Conservation (phyloP, 2,797 vertebrate genomes). For the Neostethus bicornis region DNA sequence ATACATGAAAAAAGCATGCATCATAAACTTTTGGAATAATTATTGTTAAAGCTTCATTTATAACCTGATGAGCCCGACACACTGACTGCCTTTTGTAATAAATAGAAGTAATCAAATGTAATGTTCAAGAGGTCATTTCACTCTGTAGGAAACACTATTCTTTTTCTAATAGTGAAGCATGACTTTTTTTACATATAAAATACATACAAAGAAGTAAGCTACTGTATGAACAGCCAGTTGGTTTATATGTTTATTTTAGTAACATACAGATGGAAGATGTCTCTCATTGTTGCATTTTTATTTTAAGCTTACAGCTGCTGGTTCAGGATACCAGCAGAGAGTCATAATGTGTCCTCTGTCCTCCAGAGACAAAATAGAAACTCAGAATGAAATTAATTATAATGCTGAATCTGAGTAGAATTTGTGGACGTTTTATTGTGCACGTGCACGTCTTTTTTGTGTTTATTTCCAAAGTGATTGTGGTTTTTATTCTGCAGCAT, state of each 20-base stretch:
- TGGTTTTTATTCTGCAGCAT: conserved; percentile 41
- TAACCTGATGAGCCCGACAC: too few relatives aligned
- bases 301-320: conserved; percentile 14
- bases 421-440: too few relatives aligned
- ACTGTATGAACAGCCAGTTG: conserved; percentile 26
- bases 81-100: too few relatives aligned
- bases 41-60: too few relatives aligned
- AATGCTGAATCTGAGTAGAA: background rate
- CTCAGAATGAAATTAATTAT: conserved; percentile 1
- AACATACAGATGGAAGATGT: conserved; percentile 14
- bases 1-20: background rate
- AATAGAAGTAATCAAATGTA: too few relatives aligned
- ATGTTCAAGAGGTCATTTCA: too few relatives aligned
- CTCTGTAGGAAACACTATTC: background rate
- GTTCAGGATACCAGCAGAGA: background rate
- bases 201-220: background rate
- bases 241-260: conserved; percentile 35
- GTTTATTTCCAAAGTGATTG: background rate
- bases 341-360: background rate
- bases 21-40: background rate
- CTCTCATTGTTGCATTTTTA: conserved; percentile 19
- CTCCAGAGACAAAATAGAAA: background rate
- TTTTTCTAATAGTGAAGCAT: conserved; percentile 1
- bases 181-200: background rate
- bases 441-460: too few relatives aligned